phyloP scores from a whole-genome alignment of 1,140 invertebrate genomes.

The Lepeophtheirus salmonis region DNA sequence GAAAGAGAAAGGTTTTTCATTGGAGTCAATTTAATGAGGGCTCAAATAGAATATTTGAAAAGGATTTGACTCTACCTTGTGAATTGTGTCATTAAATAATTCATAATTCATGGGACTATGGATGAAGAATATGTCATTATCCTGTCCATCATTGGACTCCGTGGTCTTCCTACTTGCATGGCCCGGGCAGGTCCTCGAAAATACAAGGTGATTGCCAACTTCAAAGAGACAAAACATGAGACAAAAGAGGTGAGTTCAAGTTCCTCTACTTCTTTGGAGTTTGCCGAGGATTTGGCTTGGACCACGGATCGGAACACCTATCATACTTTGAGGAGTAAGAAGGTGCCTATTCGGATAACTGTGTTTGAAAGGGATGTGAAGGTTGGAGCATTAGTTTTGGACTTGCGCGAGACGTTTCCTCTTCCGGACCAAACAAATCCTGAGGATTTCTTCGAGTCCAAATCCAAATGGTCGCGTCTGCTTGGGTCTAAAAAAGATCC shows the following conservation, averaged over 20 bases:
- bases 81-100: too few species aligned
- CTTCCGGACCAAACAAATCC: not conserved
- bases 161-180: too few species aligned
- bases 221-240: too few species aligned
- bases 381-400: not conserved
- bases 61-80: too few species aligned
- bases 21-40: too few species aligned
- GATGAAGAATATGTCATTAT: too few species aligned
- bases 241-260: not conserved
- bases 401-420: not conserved
- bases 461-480: not conserved
- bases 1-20: too few species aligned
- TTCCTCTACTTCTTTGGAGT: not conserved
- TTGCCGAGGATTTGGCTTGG: slow-evolving; percentile 21
- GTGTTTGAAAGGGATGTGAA: not conserved
- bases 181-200: too few species aligned
- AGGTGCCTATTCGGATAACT: not conserved
- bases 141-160: too few species aligned
- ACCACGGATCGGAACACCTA: not conserved
- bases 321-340: not conserved
- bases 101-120: too few species aligned
- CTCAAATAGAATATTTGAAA: too few species aligned
- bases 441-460: not conserved
- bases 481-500: not conserved
- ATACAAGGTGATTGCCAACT: too few species aligned